phyloP scores from a whole-genome alignment of 1,140 invertebrate species.

The Lethocerus indicus region DNA sequence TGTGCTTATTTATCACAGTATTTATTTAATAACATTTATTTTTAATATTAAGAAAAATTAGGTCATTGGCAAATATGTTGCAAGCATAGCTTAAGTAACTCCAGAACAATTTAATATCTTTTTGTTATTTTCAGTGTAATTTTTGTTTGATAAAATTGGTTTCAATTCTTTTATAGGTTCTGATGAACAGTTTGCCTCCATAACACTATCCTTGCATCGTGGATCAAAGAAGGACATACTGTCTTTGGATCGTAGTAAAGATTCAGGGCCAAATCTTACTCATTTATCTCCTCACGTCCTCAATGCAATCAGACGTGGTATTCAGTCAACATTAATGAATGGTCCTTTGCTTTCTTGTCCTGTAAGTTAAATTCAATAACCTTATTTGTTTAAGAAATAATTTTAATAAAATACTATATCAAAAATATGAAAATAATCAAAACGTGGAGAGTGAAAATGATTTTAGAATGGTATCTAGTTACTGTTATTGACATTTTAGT shows the following conservation, averaged over 20 bases:
- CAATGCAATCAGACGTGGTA: slow-evolving; percentile 38
- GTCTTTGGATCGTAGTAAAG: slow-evolving; percentile 41
- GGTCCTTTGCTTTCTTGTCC: slow-evolving; percentile 42
- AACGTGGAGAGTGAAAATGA: not conserved
- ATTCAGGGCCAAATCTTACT: slow-evolving; percentile 42
- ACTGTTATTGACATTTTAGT: not conserved
- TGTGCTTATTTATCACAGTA: not conserved
- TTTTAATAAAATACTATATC: not conserved
- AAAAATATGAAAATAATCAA: not conserved
- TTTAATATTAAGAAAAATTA: not conserved
- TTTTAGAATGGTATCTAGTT: not conserved
- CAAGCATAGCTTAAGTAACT: too few relatives aligned
- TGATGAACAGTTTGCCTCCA: slow-evolving; percentile 11
- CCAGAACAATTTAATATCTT: too few relatives aligned
- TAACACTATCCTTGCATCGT: slow-evolving; percentile 15
- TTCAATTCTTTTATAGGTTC: slow-evolving; percentile 13
- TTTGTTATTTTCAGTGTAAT: too few relatives aligned
- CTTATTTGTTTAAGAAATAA: not conserved
- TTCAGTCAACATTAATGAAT: slow-evolving; percentile 39
- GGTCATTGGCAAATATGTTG: too few relatives aligned
- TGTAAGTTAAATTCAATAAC: not conserved
- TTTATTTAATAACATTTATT: slow-evolving; percentile 7
- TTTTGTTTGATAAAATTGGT: not conserved
- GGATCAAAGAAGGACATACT: slow-evolving; percentile 22
- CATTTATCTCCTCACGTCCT: slow-evolving; percentile 38